Evolutionary conservation across 2,113 vertebrate species (phyloP).

Genomic region (Nerophis lumbriciformis): DNA sequence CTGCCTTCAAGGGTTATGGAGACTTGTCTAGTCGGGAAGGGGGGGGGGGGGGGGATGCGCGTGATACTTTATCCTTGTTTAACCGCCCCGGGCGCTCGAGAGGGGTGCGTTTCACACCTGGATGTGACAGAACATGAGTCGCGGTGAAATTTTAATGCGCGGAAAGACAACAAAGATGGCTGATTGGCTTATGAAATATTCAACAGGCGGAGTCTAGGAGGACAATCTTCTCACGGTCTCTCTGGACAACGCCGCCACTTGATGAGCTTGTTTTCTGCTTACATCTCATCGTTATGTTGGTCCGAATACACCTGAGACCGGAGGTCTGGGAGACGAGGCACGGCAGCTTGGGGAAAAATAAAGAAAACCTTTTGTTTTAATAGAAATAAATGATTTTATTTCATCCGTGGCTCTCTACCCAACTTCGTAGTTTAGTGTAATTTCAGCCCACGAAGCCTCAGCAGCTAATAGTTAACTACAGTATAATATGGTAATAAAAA

Average conservation of each 20-base stretch:
- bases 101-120: conserved; percentile 61
- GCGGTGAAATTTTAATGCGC: conserved; percentile 60
- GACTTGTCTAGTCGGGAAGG: conserved; percentile 19
- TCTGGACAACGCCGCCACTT: background rate
- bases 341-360: too few relatives aligned
- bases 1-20: conserved; percentile 33
- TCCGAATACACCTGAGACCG: too few relatives aligned
- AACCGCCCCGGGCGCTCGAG: conserved; percentile 35
- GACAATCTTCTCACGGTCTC: conserved; percentile 19
- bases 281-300: background rate
- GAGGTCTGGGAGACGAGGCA: too few relatives aligned
- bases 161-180: conserved; percentile 37
- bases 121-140: conserved; percentile 54
- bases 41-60: conserved; percentile 35
- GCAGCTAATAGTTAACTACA: too few relatives aligned
- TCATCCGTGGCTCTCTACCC: too few relatives aligned
- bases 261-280: background rate
- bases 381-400: too few relatives aligned
- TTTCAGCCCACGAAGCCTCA: too few relatives aligned
- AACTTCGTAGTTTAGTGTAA: too few relatives aligned
- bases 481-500: too few relatives aligned
- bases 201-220: conserved; percentile 29
- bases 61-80: conserved; percentile 56
- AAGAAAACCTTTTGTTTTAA: too few relatives aligned
- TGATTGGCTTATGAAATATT: conserved; percentile 55